Evolutionary conservation across 2,888 invertebrate species (phyloP).

Genomic region (Drosophila sordidula): DNA sequence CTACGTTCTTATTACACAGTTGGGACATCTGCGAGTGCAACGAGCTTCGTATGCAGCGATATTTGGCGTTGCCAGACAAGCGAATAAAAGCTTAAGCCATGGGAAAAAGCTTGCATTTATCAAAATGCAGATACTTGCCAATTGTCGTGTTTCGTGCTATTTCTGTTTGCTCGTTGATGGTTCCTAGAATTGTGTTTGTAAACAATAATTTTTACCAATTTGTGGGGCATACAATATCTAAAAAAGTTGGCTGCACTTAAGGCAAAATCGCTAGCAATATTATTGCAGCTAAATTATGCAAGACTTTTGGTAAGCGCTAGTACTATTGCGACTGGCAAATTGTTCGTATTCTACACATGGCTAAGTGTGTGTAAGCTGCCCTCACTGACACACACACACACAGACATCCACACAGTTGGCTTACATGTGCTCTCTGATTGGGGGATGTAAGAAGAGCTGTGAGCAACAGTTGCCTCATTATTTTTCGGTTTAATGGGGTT

Average conservation of each 20-base stretch:
- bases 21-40: slow-evolving; percentile 32
- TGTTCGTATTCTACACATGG: slow-evolving; percentile 23
- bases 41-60: slow-evolving; percentile 36
- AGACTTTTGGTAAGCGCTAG: slow-evolving; percentile 63
- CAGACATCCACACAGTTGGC: slow-evolving; percentile 4
- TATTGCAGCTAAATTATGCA: slow-evolving; percentile 36
- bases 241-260: not conserved
- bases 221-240: not conserved
- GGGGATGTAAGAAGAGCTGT: slow-evolving; percentile 17
- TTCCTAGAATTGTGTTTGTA: slow-evolving; percentile 47
- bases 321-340: slow-evolving; percentile 28
- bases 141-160: slow-evolving; percentile 23
- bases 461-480: slow-evolving; percentile 70
- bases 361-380: slow-evolving; percentile 24
- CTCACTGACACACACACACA: slow-evolving; percentile 15
- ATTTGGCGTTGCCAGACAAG: slow-evolving; percentile 48
- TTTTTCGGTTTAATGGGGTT: slow-evolving; percentile 37
- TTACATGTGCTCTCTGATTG: slow-evolving; percentile 27
- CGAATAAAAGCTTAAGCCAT: slow-evolving; percentile 46
- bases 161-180: slow-evolving; percentile 15
- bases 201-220: slow-evolving; percentile 42
- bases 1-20: not conserved
- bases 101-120: slow-evolving; percentile 52
- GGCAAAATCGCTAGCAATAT: not conserved
- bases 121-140: slow-evolving; percentile 52